phyloP scores from a whole-genome alignment of 30 jellyfish, hydroid and myxozoan species.

The Clytia hemisphaerica region DNA sequence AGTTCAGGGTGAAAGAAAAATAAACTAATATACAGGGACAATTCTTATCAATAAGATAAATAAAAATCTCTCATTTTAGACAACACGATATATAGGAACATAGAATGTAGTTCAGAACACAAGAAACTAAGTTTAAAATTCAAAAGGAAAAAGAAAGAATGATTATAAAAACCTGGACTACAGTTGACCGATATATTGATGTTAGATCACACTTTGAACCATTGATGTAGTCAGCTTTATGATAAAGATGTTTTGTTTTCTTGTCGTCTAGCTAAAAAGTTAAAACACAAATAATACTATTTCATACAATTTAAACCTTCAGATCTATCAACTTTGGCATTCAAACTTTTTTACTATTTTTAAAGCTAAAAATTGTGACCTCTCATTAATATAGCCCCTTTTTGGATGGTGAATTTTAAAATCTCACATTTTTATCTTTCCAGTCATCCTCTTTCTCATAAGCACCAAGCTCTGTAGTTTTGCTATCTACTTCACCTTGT shows the following conservation, averaged over 20 bases:
- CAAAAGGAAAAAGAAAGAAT: too few species aligned
- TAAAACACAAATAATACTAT: neutral
- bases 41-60: too few species aligned
- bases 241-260: conserved; percentile 29
- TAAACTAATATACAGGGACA: too few species aligned
- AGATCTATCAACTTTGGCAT: too few species aligned
- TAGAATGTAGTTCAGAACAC: too few species aligned
- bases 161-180: conserved; percentile 55
- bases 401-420: too few species aligned
- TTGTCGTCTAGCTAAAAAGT: conserved; percentile 14
- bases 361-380: too few species aligned
- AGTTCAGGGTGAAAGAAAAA: neutral
- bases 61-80: too few species aligned
- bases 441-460: conserved; percentile 78
- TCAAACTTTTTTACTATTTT: too few species aligned
- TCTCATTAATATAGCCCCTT: neutral
- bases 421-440: conserved; percentile 41
- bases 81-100: too few species aligned
- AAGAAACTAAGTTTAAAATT: too few species aligned
- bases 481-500: conserved; percentile 32
- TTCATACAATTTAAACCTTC: neutral
- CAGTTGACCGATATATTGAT: conserved; percentile 48
- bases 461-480: conserved; percentile 60
- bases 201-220: conserved; percentile 85
- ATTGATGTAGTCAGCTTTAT: conserved; percentile 56